phyloP scores from a whole-genome alignment of 2,888 invertebrate species.

The Antheraea assamensis region DNA sequence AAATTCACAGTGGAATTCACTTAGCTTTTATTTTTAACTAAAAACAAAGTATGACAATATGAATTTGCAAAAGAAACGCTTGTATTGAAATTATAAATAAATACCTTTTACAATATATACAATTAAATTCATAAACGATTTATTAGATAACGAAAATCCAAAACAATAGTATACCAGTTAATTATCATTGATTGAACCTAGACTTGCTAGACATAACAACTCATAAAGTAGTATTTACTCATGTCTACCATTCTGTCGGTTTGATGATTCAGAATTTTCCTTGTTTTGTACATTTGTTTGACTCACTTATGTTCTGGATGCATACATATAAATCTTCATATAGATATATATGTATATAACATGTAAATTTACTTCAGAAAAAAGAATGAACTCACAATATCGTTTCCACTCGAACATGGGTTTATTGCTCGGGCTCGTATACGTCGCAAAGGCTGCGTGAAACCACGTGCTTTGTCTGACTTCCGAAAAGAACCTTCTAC shows the following conservation, averaged over 20 bases:
- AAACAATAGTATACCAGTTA: neutral
- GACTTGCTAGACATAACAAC: constrained; percentile 4
- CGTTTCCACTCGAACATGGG: constrained; percentile 77
- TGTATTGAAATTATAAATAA: too few relatives aligned
- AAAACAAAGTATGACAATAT: neutral
- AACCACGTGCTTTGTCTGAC: constrained; percentile 78
- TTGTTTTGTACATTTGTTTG: neutral
- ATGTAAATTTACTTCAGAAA: neutral
- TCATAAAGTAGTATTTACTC: neutral
- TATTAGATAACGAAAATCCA: neutral
- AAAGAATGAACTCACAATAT: constrained; percentile 40
- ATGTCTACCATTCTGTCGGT: neutral
- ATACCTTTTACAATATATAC: too few relatives aligned
- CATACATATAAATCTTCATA: neutral
- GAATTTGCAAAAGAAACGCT: neutral
- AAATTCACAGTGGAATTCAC: neutral
- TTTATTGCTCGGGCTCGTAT: constrained; percentile 72
- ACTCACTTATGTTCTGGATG: neutral
- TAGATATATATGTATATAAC: neutral
- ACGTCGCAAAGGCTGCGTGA: constrained; percentile 66
- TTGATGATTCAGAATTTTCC: constrained; percentile 7
- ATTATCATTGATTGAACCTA: neutral
- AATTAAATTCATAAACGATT: neutral
- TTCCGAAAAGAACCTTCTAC: constrained; percentile 85
- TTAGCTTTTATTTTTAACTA: neutral